Conservation (phyloP, 1,140 invertebrate species). For the Choristoneura fumiferana region DNA sequence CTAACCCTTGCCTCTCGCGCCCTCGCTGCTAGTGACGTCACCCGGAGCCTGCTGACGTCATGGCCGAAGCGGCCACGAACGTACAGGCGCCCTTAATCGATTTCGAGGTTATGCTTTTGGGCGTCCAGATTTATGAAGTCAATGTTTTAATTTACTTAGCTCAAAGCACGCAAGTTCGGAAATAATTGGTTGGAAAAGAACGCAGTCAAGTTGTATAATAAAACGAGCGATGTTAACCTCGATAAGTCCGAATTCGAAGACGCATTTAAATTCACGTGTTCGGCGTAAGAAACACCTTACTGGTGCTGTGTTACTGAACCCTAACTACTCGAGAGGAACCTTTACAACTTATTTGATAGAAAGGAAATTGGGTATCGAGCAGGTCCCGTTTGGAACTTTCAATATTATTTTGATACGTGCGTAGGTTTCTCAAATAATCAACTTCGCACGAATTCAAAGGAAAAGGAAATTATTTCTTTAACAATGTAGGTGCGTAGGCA, state of each 20-base stretch:
- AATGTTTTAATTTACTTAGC: slow-evolving; percentile 10
- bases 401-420: slow-evolving; percentile 15
- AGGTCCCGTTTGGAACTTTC: neutral
- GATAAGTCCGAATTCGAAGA: no score
- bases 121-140: slow-evolving; percentile 14
- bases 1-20: slow-evolving; percentile 34
- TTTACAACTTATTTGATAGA: slow-evolving; percentile 11
- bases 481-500: neutral
- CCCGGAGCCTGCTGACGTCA: slow-evolving; percentile 59
- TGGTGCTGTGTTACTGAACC: no score
- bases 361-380: slow-evolving; percentile 12
- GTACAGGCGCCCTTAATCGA: slow-evolving; percentile 61
- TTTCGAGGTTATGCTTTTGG: slow-evolving; percentile 49
- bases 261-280: no score
- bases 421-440: slow-evolving; percentile 10
- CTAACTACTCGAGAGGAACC: neutral
- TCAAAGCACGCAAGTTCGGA: slow-evolving; percentile 1
- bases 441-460: neutral
- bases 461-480: slow-evolving; percentile 7
- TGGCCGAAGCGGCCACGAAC: slow-evolving; percentile 57
- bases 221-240: no score
- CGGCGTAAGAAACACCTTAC: no score
- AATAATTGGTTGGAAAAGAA: neutral
- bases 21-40: slow-evolving; percentile 60
- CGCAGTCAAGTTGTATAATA: neutral